Base-by-base conservation (phyloP, 2,888 invertebrate species). In the Nomada goodeniana region DNA sequence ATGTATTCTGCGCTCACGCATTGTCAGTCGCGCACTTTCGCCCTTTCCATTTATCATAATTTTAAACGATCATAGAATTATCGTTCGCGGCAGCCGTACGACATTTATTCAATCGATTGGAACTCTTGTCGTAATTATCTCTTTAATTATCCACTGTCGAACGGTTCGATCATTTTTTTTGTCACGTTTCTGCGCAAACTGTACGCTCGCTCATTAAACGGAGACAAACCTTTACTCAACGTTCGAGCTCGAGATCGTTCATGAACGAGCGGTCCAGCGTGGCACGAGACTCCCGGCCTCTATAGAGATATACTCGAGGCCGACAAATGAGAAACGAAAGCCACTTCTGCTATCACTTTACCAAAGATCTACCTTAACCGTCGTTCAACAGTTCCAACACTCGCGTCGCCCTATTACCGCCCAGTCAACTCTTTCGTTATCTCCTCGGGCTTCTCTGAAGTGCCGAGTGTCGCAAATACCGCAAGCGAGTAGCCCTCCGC, bases 221-320 rank as follows among this genome's bases (percentile, higher is more conserved):
- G 53, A 63, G 70, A 80, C 80, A 83, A 88, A 88, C 86, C 88
- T 88, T 88, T 86, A 76, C 83, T 74, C 50, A 77, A 80, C 78
- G 57, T 80, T 88, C 76, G 81, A 71, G 85, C 77, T 82, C 65
- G 72, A 87, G 76, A 82, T 87, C 69, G 79, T 76, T 76, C 72
- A 67, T 70, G 63, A 69, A 76, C 75, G 68, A 74, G 74, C 64
- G 57, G 73, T 73, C 64, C 68, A n/a, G 55, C 59, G 42, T 29
- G 44, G 65, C 61, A 20, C 53, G 53, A 65, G 80, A 71, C 70
- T 70, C 50, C 63, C 57, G 23, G 52, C 50, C 50, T 29, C 71
- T 75, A 74, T 76, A 71, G 65, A 81, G 70, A 73, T 75, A 79
- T 63, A 77, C 72, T 68, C 61, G 61, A 69, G 72, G 72, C 63